Percentiles rank a stretch among this genome's conserved stretches.
These are phyloP conservation scores for Uria aalge DNA, from an alignment of 2,113 vertebrate genomes.

Conservation along the genomic window DNA sequence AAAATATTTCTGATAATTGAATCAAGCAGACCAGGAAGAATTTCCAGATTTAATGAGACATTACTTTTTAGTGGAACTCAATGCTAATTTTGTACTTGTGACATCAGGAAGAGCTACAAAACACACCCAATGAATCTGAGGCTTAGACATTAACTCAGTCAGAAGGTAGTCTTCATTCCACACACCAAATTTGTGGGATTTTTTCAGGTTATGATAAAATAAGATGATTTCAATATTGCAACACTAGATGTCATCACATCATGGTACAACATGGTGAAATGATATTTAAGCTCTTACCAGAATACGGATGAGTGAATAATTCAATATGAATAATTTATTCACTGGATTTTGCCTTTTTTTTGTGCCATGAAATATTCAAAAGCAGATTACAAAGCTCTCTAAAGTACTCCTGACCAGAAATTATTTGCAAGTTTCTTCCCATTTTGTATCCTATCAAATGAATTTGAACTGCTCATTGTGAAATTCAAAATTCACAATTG, in stretches of 20 bases:
- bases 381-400: background rate
- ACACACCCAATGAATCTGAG: background rate
- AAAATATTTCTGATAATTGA: background rate
- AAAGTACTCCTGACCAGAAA: background rate
- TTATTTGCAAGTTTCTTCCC: background rate
- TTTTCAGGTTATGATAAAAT: background rate
- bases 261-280: constrained; percentile 36
- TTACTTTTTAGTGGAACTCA: background rate
- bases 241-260: constrained; percentile 69
- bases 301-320: background rate
- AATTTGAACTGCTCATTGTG: background rate
- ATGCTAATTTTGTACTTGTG: background rate
- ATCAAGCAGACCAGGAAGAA: background rate
- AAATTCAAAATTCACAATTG: background rate
- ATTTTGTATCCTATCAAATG: background rate
- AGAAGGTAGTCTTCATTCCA: background rate
- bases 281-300: background rate
- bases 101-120: background rate
- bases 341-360: background rate
- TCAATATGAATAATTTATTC: constrained; percentile 3
- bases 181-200: background rate
- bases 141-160: background rate
- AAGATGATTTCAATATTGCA: constrained; percentile 39
- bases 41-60: background rate
- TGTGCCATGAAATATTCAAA: background rate